Percentiles rank a stretch among this genome's conserved stretches.
phyloP scores from a whole-genome alignment of 2,797 vertebrate species.

The Argentina silus region DNA sequence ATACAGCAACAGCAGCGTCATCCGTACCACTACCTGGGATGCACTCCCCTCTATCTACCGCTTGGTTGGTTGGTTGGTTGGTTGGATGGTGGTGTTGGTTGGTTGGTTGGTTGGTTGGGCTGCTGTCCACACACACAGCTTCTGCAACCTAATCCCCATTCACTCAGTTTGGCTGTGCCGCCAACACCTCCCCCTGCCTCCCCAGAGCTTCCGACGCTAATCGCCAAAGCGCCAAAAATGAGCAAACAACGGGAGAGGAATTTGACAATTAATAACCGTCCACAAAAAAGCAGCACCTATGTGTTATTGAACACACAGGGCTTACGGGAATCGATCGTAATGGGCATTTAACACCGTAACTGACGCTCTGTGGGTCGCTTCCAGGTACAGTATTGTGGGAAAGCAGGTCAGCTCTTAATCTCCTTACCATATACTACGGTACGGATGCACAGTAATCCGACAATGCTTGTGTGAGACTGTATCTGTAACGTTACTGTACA shows the following conservation, averaged over 20 bases:
- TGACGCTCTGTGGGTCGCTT: slow-evolving; percentile 46
- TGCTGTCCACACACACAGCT: slow-evolving; percentile 50
- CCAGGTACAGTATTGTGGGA: slow-evolving; percentile 48
- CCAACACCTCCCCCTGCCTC: slow-evolving; percentile 39
- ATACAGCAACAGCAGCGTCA: slow-evolving; percentile 17
- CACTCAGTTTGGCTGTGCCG: slow-evolving; percentile 50
- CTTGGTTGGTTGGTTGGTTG: background rate
- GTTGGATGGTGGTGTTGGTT: slow-evolving; percentile 21
- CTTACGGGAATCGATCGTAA: slow-evolving; percentile 66
- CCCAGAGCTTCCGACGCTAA: slow-evolving; percentile 39
- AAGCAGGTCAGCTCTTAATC: slow-evolving; percentile 70
- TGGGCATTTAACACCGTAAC: slow-evolving; percentile 55
- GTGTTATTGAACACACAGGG: slow-evolving; percentile 50
- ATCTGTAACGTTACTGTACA: slow-evolving; percentile 46
- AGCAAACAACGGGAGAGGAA: slow-evolving; percentile 46
- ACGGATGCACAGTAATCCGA: slow-evolving; percentile 44
- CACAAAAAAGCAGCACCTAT: slow-evolving; percentile 51
- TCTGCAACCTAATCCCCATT: slow-evolving; percentile 57
- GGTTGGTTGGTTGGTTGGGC: slow-evolving; percentile 43
- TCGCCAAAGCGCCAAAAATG: slow-evolving; percentile 38
- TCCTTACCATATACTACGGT: slow-evolving; percentile 40
- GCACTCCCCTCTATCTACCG: slow-evolving; percentile 34
- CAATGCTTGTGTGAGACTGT: slow-evolving; percentile 32
- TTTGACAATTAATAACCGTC: slow-evolving; percentile 65
- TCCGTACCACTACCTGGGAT: slow-evolving; percentile 56